Percentiles rank a stretch among this genome's conserved stretches.
These are phyloP conservation scores for Leptosomus discolor DNA, from an alignment of 2,113 vertebrate genomes.

Conservation along the genomic window DNA sequence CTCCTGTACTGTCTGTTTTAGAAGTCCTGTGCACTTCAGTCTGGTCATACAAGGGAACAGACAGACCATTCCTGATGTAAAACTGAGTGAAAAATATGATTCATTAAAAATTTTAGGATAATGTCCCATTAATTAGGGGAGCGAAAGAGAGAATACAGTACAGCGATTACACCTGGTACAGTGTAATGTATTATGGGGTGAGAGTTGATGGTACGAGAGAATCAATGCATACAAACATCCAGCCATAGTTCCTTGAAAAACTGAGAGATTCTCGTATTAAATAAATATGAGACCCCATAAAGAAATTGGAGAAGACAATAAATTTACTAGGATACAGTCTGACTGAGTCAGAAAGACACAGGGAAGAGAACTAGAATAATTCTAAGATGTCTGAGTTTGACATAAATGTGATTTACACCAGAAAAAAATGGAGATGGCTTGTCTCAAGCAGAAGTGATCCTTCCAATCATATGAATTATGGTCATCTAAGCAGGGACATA, in stretches of 20 bases:
- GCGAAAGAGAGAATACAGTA: neutral
- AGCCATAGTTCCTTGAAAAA: neutral
- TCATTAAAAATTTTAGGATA: neutral
- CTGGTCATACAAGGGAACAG: neutral
- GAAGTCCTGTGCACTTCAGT: neutral
- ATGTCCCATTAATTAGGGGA: neutral
- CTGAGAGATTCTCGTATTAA: neutral
- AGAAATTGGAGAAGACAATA: neutral
- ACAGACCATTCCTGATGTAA: neutral
- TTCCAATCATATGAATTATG: neutral
- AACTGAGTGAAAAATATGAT: neutral
- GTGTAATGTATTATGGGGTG: neutral
- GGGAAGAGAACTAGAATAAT: neutral
- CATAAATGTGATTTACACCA: neutral
- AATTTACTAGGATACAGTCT: neutral
- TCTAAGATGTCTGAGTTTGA: neutral
- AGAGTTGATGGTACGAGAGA: rapidly evolving
- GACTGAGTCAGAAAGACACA: neutral
- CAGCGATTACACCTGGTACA: neutral
- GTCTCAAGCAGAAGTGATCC: neutral
- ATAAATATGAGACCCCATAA: neutral
- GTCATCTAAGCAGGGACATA: neutral
- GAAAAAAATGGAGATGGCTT: neutral
- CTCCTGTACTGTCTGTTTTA: neutral
- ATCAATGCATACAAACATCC: neutral